Evolutionary conservation across 2,113 vertebrate genomes (phyloP).

Genomic region (Aphelocoma coerulescens): DNA sequence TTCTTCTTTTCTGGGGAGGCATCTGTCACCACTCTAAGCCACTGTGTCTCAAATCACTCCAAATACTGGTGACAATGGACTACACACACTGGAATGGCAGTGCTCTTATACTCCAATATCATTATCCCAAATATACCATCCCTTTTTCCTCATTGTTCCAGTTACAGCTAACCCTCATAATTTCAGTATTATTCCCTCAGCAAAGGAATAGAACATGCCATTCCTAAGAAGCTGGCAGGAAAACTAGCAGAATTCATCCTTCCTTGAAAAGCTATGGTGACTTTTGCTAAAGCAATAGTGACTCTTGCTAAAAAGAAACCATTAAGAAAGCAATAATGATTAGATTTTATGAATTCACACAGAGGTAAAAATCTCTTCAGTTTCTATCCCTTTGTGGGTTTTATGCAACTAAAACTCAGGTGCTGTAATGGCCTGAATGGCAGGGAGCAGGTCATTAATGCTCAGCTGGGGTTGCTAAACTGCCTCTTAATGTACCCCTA

Average conservation of each 20-base stretch:
- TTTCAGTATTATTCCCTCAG: neutral
- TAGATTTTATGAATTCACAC: neutral
- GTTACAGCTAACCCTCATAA: neutral
- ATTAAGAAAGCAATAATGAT: neutral
- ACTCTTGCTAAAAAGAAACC: neutral
- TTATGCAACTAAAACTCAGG: neutral
- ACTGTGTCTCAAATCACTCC: neutral
- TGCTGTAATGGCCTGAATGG: neutral
- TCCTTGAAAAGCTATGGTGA: neutral
- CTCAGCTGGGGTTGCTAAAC: neutral
- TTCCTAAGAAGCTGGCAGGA: neutral
- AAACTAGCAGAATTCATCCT: neutral
- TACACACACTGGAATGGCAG: neutral
- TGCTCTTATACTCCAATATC: neutral
- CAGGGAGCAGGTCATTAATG: neutral
- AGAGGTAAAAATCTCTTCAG: constrained; percentile 8
- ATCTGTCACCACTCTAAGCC: neutral
- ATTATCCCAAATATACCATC: neutral
- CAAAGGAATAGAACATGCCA: neutral
- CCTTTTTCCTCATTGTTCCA: neutral
- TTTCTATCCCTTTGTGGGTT: neutral
- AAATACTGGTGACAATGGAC: neutral
- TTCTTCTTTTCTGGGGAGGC: neutral
- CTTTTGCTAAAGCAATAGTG: neutral
- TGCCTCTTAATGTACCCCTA: neutral